Percentiles rank a stretch among this genome's conserved stretches.
phyloP scores from a whole-genome alignment of 2,888 invertebrate species.

The Sycophila texana region DNA sequence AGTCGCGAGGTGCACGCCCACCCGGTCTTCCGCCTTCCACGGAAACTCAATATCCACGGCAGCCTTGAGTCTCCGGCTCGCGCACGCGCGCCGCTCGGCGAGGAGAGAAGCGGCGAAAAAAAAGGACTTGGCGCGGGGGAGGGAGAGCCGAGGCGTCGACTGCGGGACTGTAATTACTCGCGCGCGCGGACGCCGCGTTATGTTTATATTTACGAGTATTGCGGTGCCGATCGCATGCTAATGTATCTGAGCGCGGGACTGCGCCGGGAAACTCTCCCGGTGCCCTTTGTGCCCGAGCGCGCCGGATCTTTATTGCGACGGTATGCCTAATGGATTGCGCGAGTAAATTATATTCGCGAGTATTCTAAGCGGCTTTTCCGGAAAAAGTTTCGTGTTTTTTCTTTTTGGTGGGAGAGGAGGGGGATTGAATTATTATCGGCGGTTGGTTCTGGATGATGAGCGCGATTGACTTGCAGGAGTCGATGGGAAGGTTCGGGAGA shows the following conservation, averaged over 20 bases:
- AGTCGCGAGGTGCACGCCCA: constrained; percentile 18
- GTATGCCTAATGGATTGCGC: too few relatives aligned
- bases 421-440: not conserved
- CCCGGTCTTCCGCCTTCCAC: constrained; percentile 28
- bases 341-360: not conserved
- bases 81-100: not conserved
- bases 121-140: too few relatives aligned
- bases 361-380: not conserved
- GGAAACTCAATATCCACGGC: not conserved
- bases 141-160: too few relatives aligned
- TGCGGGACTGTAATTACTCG: constrained; percentile 13
- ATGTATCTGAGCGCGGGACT: not conserved
- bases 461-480: not conserved
- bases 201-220: constrained; percentile 2
- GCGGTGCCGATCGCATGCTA: not conserved
- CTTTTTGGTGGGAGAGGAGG: not conserved
- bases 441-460: not conserved
- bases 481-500: too few relatives aligned
- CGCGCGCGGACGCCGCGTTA: not conserved
- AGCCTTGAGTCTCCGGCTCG: not conserved
- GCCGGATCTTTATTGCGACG: too few relatives aligned
- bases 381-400: not conserved
- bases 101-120: too few relatives aligned
- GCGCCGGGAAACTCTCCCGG: too few relatives aligned
- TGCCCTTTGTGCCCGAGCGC: too few relatives aligned